These are phyloP conservation scores for Psittacula echo DNA, from an alignment of 2,797 vertebrate genomes.

Conservation along the genomic window DNA sequence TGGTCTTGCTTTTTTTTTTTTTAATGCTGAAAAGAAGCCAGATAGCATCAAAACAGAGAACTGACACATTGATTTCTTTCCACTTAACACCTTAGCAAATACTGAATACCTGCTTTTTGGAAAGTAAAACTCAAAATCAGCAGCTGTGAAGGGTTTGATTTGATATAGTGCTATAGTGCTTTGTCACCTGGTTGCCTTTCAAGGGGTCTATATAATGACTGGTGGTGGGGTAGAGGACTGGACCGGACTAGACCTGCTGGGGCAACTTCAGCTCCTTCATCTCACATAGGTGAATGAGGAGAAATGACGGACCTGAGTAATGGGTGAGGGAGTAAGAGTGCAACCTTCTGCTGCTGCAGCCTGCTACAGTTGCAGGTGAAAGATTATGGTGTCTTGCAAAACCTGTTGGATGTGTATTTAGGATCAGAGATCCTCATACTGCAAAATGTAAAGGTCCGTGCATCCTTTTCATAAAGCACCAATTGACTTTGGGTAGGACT, in stretches of 20 bases:
- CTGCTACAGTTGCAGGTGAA: neutral
- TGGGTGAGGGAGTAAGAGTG: neutral
- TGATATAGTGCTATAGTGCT: neutral
- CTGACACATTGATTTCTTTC: neutral
- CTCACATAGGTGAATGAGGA: rapidly evolving
- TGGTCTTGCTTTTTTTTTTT: neutral
- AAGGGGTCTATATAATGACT: neutral
- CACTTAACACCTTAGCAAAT: neutral
- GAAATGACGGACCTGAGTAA: neutral
- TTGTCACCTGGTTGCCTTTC: neutral
- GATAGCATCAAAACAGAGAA: neutral
- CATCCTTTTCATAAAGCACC: neutral
- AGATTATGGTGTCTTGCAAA: neutral
- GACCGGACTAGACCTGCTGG: neutral
- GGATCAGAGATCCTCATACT: neutral
- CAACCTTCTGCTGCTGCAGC: neutral
- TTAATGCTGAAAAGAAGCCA: neutral
- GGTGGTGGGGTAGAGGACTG: too few species aligned
- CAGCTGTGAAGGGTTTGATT: neutral
- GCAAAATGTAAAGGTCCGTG: rapidly evolving
- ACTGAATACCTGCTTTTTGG: neutral
- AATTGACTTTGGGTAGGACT: neutral
- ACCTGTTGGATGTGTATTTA: neutral
- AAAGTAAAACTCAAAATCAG: neutral
- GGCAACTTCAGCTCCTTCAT: neutral